Evolutionary conservation across 2,888 invertebrate species (phyloP), one percentile per base, ranked within the genome.

Genomic region (Lasioglossum lativentre): DNA sequence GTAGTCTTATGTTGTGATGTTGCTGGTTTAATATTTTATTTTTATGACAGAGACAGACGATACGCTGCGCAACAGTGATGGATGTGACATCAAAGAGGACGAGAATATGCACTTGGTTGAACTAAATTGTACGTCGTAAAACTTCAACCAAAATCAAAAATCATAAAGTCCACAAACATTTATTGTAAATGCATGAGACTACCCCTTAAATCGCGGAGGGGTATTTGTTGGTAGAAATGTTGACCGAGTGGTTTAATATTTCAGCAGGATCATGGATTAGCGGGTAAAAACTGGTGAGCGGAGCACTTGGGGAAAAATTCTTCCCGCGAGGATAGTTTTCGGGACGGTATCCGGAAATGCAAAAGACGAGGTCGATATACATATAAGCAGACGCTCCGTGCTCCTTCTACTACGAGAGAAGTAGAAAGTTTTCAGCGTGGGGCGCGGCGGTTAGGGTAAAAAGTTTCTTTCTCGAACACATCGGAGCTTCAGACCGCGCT

Each of bases 321-420:
- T 42, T 70, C 27, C 63, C n/a, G 34, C 6, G n/a, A 12, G 38
- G 34, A 27, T 76, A 82, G 59, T 76, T 83, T 73, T 30, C 52
- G 52, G 47, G 19, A 47, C 30, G 8, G 52, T n/a, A n/a, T 16
- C 19, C 59, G 70, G 14, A 45, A 42, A 75, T 78, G 75, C 38
- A 14, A 14, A 23, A 10, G 27, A 19, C 19, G 52, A 63, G 30
- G 40, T 47, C 63, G 30, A 72, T n/a, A n/a, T n/a, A n/a, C n/a
- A n/a, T n/a, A n/a, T 66, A 78, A 72, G 45, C 56, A 27, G 74
- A 76, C 83, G 78, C 75, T 79, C 75, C 52, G 47, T 75, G 63
- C 38, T 73, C 52, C 70, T 78, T 78, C 71, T 23, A 47, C 74
- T 6, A 52, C 30, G 40, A 4, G 73, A n/a, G 47, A 70, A 70